Conservation (phyloP, 2,888 invertebrate genomes). For the Ectobius pallidus region DNA sequence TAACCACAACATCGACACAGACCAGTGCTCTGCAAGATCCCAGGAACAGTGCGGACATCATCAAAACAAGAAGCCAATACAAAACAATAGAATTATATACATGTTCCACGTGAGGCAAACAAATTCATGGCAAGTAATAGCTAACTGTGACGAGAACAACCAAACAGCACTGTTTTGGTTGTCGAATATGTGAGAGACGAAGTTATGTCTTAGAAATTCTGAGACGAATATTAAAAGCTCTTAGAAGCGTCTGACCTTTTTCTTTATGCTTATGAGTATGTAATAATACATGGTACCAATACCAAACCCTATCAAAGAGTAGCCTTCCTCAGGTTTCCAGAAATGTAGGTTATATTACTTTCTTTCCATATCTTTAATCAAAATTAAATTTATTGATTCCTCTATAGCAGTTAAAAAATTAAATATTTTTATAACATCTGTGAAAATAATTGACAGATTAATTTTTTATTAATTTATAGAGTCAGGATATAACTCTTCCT, state of each 20-base stretch:
- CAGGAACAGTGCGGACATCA: slow-evolving; percentile 1
- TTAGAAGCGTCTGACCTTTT: neutral
- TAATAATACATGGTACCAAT: too few relatives aligned
- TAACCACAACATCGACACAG: slow-evolving; percentile 26
- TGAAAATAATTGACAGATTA: too few relatives aligned
- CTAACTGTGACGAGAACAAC: slow-evolving; percentile 2
- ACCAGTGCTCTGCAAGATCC: slow-evolving; percentile 23
- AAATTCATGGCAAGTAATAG: neutral
- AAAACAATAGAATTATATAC: neutral
- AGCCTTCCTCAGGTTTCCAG: too few relatives aligned
- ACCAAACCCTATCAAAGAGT: too few relatives aligned
- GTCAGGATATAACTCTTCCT: too few relatives aligned
- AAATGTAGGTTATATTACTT: too few relatives aligned
- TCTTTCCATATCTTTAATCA: too few relatives aligned
- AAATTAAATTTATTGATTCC: too few relatives aligned
- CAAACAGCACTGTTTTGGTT: neutral
- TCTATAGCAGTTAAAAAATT: too few relatives aligned
- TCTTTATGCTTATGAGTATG: too few relatives aligned
- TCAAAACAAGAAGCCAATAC: slow-evolving; percentile 11
- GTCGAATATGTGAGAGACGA: slow-evolving; percentile 28
- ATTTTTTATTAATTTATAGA: too few relatives aligned
- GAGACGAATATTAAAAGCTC: neutral
- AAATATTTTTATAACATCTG: too few relatives aligned
- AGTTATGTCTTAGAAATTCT: slow-evolving; percentile 3
- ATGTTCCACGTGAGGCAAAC: neutral